Conservation (phyloP, 35 echinoderm and acorn worm species). For the Lytechinus pictus region DNA sequence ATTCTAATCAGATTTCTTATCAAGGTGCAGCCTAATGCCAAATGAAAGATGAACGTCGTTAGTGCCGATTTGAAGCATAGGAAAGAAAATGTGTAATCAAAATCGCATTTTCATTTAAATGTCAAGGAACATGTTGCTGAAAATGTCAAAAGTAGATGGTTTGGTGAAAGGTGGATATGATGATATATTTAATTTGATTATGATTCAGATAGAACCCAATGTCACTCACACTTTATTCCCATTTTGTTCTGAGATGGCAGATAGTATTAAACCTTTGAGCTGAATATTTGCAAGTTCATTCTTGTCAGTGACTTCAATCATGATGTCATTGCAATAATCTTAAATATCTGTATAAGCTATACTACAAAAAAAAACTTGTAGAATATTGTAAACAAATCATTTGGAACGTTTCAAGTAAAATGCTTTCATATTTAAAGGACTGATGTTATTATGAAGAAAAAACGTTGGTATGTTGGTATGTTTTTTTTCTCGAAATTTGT, state of each 20-base stretch:
- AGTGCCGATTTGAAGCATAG: neutral
- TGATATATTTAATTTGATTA: neutral
- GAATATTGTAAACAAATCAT: no score
- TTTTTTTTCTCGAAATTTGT: neutral
- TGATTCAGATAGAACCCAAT: neutral
- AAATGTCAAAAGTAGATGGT: neutral
- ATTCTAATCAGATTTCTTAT: neutral
- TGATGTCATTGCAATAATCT: no score
- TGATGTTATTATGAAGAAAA: no score
- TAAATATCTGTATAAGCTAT: no score
- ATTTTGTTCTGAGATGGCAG: neutral
- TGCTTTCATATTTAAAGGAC: no score
- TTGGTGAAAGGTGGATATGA: neutral
- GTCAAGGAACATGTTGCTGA: neutral
- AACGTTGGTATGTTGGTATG: neutral
- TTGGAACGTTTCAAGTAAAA: no score
- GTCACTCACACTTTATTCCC: neutral
- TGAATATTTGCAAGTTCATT: neutral
- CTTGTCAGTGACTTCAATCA: no score
- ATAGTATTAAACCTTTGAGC: neutral
- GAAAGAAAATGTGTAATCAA: neutral
- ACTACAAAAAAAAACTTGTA: no score
- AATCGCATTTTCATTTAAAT: neutral
- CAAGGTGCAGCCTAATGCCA: neutral
- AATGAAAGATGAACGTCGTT: neutral